phyloP scores from a whole-genome alignment of 2,113 vertebrate species.

The Hemiprocne comata region DNA sequence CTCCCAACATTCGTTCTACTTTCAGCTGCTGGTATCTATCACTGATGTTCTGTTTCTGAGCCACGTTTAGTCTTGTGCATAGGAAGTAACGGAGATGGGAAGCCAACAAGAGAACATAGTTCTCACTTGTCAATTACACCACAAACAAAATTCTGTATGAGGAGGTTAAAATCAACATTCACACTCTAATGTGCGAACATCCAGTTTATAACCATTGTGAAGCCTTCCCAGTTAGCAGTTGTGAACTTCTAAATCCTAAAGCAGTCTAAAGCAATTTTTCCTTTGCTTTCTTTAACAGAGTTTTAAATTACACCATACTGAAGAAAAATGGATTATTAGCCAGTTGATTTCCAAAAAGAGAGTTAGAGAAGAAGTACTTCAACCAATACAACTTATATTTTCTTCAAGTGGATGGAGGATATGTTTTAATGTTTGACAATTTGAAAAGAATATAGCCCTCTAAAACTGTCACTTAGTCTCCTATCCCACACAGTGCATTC shows the following conservation, averaged over 20 bases:
- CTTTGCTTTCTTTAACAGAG: not conserved
- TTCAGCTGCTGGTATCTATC: not conserved
- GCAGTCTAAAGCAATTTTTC: not conserved
- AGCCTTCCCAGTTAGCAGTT: not conserved
- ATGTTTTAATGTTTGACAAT: not conserved
- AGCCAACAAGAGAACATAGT: not conserved
- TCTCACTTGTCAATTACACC: constrained; percentile 2
- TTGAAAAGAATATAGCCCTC: not conserved
- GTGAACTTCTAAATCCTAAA: not conserved
- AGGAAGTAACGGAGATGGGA: not conserved
- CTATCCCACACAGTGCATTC: not conserved
- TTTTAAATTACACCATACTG: not conserved
- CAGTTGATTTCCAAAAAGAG: not conserved
- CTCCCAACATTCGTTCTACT: not conserved
- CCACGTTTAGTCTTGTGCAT: not conserved
- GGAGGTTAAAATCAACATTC: constrained; percentile 27
- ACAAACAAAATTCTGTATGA: not conserved
- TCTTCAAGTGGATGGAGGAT: not conserved
- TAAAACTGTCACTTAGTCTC: not conserved
- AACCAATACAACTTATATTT: not conserved
- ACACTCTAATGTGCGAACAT: constrained; percentile 3
- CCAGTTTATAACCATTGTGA: not conserved
- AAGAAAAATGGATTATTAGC: not conserved
- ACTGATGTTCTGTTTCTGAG: not conserved
- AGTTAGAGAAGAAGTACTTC: not conserved